Evolutionary conservation across 2,113 vertebrate genomes (phyloP).

Genomic region (Platysteira castanea): DNA sequence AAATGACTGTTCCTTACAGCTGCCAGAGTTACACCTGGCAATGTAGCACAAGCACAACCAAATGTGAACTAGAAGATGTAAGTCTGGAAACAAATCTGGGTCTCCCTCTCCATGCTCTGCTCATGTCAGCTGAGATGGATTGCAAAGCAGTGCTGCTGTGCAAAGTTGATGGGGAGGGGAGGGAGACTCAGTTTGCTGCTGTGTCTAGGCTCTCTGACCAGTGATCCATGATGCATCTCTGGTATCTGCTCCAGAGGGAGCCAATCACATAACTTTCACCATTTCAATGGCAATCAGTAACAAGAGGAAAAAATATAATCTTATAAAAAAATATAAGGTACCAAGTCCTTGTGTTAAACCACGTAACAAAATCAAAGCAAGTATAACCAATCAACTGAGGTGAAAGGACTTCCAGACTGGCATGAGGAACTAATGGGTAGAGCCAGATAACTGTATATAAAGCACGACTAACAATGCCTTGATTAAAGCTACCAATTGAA

Average conservation of each 20-base stretch:
- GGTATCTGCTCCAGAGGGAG: constrained; percentile 48
- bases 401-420: background rate
- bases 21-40: constrained; percentile 50
- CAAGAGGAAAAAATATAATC: constrained; percentile 19
- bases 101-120: background rate
- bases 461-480: background rate
- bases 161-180: background rate
- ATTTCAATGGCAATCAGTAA: constrained; percentile 53
- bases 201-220: constrained; percentile 9
- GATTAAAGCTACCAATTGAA: background rate
- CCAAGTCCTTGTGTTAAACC: background rate
- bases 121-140: background rate
- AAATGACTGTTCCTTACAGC: constrained; percentile 48
- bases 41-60: constrained; percentile 12
- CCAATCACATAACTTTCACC: constrained; percentile 45
- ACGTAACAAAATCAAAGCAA: constrained; percentile 24
- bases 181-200: background rate
- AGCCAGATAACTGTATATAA: background rate
- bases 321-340: background rate
- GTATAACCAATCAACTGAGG: background rate
- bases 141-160: background rate
- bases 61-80: background rate
- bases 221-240: constrained; percentile 34
- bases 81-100: background rate
- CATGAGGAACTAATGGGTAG: background rate